These are phyloP conservation scores for Falco berigora DNA, from an alignment of 2,797 vertebrate species.

Conservation along the genomic window DNA sequence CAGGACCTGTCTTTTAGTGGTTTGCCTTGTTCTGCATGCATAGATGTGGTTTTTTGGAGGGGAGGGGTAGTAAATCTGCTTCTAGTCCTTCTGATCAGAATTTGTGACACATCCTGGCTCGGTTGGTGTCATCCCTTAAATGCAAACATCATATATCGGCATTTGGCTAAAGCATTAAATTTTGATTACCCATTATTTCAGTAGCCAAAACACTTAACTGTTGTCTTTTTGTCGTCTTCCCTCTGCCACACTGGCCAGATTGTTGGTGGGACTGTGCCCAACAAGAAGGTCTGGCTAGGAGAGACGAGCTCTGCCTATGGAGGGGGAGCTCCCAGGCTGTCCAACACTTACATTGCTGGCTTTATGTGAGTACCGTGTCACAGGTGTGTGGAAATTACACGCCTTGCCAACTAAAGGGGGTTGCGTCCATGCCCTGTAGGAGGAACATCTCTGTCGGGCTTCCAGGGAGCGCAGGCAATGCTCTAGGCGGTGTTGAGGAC, in stretches of 20 bases:
- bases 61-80: neutral
- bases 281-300: conserved; percentile 88
- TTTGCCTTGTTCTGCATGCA: neutral
- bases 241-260: conserved; percentile 28
- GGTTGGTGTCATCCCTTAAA: neutral
- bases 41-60: too few relatives aligned
- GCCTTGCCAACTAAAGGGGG: neutral
- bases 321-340: conserved; percentile 83
- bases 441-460: neutral
- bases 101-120: neutral
- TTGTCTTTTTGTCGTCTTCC: neutral
- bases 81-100: neutral
- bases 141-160: fast-evolving
- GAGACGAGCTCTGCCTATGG: conserved; percentile 93
- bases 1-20: neutral
- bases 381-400: neutral
- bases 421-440: fast-evolving
- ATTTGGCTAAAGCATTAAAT: neutral
- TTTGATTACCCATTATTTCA: neutral
- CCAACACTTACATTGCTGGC: conserved; percentile 86
- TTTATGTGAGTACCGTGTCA: conserved; percentile 83
- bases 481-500: neutral
- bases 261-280: conserved; percentile 65
- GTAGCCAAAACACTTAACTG: neutral
- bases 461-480: fast-evolving